Base-by-base conservation (phyloP, 2,888 invertebrate genomes). In the Pachydiplax longipennis region DNA sequence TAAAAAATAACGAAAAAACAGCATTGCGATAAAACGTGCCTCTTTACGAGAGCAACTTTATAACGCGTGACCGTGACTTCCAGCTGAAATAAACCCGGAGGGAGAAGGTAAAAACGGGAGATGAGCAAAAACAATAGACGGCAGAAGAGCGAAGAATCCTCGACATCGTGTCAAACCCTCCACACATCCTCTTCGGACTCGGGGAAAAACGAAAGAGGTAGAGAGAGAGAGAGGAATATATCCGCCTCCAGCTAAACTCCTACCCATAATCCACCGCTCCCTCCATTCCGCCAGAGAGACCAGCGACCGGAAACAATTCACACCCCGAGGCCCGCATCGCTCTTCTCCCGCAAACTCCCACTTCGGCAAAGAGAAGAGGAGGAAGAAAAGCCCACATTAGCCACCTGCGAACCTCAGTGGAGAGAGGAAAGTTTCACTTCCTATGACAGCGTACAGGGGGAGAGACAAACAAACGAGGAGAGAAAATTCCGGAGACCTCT, bases 281-380 rank as follows among this genome's bases (percentile, higher is more conserved):
- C 90, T 91, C 90, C 90, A 81, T 58, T 73, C 90, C 80, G 90
- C 81, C 90, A 82, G 90, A 90, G 81, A 91, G 90, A 81, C 44
- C 73, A 25, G 73, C 80, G 37, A 37, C 90, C 90, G 40, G 73
- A 37, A 73, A 37, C 44, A 37, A n/a, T 35, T 31, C 35, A 61
- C 44, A 35, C 73, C 61, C 31, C 40, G 90, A 40, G 61, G 73
- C 37, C 25, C n/a, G 31, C 53, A n/a, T 61, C 53, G 61, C 80
- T 35, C 90, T 37, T n/a, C 35, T n/a, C 40, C 25, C 73, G 90
- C 40, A 73, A 44, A 90, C 80, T 53, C 80, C 90, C 90, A 90
- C 65, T 80, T 40, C 65, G 91, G 35, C 25, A 83, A 40, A 80
- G 87, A 81, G 81, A 44, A 90, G 10, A 83, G 40, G 40, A 82